Base-by-base conservation (phyloP, 2,888 invertebrate species). In the Merodon equestris region DNA sequence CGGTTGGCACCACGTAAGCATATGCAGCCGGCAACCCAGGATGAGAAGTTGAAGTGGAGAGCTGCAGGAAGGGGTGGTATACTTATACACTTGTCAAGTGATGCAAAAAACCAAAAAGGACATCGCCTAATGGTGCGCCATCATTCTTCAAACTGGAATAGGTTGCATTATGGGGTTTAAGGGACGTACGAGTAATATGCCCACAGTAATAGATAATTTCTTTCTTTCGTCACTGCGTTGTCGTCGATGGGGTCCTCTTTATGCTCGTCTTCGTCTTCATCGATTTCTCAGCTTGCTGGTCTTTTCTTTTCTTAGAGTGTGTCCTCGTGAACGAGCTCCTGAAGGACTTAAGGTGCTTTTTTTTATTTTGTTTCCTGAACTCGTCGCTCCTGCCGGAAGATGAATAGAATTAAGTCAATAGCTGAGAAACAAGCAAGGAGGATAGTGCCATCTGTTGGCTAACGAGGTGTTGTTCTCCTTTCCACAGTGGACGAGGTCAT, bases 201-300 rank as follows among this genome's bases (percentile, higher is more conserved):
- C 79, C 79, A 74, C 64, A 79, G 79, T 79, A 79, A 79, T 74
- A 64, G 74, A 73, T 68, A 73, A 77, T 77, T 77, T 73, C 57
- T 58, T 71, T 54, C 10, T 57, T 63, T 58, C n/a, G 36, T 18
- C 13, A 34, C 36, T 18, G n/a, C n/a, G n/a, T n/a, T n/a, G n/a
- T n/a, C n/a, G n/a, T n/a, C n/a, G n/a, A n/a, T n/a, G n/a, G n/a
- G n/a, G n/a, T n/a, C n/a, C n/a, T n/a, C n/a, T n/a, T n/a, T n/a
- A n/a, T n/a, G n/a, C 34, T 27, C 66, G 17, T 34, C 12, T 15
- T 40, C 19, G n/a, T 14, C n/a, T 53, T 45, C 4, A 3, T 38
- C 27, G 53, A 19, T 64, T 60, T 70, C 9, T 44, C 27, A 53
- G 19, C 53, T 70, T 5, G 57, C 10, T 10, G 5, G 18, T 42